Evolutionary conservation across 1,140 invertebrate genomes (phyloP).

Genomic region (Drosophila mojavensis): DNA sequence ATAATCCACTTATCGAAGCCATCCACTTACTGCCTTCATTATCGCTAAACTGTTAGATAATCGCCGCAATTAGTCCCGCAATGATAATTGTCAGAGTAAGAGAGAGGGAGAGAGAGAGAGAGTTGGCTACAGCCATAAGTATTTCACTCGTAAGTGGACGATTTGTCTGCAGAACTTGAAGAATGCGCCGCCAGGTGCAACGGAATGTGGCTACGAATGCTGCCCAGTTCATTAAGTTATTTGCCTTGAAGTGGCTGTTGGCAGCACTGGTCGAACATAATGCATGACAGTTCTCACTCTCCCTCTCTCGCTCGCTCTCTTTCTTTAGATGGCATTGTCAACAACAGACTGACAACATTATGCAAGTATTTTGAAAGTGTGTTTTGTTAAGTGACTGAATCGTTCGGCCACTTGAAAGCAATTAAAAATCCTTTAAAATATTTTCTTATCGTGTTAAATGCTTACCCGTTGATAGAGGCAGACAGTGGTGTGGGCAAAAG

Average conservation of each 20-base stretch:
- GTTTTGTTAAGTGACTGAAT: slow-evolving; percentile 41
- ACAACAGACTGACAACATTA: slow-evolving; percentile 41
- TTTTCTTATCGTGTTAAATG: slow-evolving; percentile 73
- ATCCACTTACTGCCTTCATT: slow-evolving; percentile 39
- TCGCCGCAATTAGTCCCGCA: slow-evolving; percentile 66
- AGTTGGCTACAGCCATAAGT: slow-evolving; percentile 39
- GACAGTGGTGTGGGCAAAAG: slow-evolving; percentile 36
- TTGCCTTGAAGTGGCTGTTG: slow-evolving; percentile 13
- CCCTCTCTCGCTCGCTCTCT: not conserved
- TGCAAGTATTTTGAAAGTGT: slow-evolving; percentile 51
- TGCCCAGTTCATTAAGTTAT: slow-evolving; percentile 54
- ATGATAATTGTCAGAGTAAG: slow-evolving; percentile 62
- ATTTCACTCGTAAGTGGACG: slow-evolving; percentile 25
- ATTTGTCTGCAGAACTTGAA: slow-evolving; percentile 41
- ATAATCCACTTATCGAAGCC: slow-evolving; percentile 36
- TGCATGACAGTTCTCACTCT: not conserved
- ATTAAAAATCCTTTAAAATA: slow-evolving; percentile 81
- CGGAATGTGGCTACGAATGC: slow-evolving; percentile 34
- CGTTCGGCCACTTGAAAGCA: slow-evolving; percentile 73
- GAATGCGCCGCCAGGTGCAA: slow-evolving; percentile 30
- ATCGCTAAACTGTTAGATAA: slow-evolving; percentile 60
- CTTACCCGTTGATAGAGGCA: slow-evolving; percentile 36
- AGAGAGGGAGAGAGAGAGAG: not conserved
- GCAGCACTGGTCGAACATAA: not conserved
- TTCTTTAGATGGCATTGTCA: slow-evolving; percentile 28